These are phyloP conservation scores for Martes flavigula DNA, from an alignment of 2,797 vertebrate species.

Conservation along the genomic window DNA sequence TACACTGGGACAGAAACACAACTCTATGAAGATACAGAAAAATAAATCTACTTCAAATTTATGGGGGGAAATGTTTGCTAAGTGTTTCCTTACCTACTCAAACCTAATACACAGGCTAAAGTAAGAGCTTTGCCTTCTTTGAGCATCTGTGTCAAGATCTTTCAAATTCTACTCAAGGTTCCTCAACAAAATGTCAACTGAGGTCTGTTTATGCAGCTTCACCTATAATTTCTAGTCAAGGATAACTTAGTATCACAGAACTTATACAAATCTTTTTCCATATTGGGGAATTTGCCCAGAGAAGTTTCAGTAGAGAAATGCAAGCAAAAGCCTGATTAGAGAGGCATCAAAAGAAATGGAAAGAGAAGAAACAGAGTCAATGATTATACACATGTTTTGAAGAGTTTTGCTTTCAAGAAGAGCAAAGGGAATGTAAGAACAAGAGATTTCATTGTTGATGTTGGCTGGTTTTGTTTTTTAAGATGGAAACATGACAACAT, in stretches of 20 bases:
- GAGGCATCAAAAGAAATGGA: neutral
- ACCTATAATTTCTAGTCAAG: neutral
- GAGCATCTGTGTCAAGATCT: neutral
- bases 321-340: neutral
- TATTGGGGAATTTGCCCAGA: neutral
- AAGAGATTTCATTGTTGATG: neutral
- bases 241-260: neutral
- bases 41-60: constrained; percentile 17
- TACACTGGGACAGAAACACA: neutral
- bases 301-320: neutral
- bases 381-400: neutral
- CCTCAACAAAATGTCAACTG: neutral
- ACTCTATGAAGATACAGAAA: neutral
- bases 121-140: neutral
- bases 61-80: neutral
- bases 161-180: neutral
- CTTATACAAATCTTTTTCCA: neutral
- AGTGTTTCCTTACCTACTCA: neutral
- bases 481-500: neutral
- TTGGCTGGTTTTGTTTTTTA: constrained; percentile 2
- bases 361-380: neutral
- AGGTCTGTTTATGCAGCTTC: neutral
- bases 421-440: neutral
- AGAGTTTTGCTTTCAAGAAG: constrained; percentile 37
- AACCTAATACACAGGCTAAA: neutral